Conservation (phyloP, 2,888 invertebrate species). For the Cyrtodaria siliqua region DNA sequence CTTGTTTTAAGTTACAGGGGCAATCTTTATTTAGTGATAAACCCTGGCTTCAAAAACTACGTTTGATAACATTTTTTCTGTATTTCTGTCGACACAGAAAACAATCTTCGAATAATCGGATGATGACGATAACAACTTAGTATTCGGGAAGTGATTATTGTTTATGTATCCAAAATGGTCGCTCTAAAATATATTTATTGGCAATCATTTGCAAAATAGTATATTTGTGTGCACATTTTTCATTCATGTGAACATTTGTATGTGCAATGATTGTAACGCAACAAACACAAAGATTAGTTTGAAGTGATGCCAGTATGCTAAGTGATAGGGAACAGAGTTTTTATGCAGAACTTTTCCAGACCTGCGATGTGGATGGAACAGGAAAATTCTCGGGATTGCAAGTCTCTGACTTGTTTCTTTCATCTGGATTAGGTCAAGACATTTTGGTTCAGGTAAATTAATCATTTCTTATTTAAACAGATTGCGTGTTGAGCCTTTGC, state of each 20-base stretch:
- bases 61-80: no score
- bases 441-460: slow-evolving; percentile 82
- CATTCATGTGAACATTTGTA: not conserved
- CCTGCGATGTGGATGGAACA: slow-evolving; percentile 85
- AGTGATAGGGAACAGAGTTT: slow-evolving; percentile 84
- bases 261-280: not conserved
- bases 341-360: slow-evolving; percentile 85
- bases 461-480: no score
- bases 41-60: no score
- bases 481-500: no score
- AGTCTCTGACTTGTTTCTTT: slow-evolving; percentile 84
- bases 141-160: slow-evolving; percentile 6
- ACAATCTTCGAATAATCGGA: no score
- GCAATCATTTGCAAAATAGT: slow-evolving; percentile 19
- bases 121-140: no score
- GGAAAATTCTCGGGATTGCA: slow-evolving; percentile 83
- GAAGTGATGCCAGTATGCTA: slow-evolving; percentile 58
- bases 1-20: no score
- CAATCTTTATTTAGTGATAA: no score
- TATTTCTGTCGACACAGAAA: no score
- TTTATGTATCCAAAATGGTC: slow-evolving; percentile 56
- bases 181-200: slow-evolving; percentile 32
- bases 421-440: slow-evolving; percentile 84
- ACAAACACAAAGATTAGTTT: not conserved
- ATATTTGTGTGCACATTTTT: not conserved